Evolutionary conservation across 2,113 vertebrate species (phyloP), one percentile per base, ranked within the genome.

Genomic region (Podarcis cretensis): DNA sequence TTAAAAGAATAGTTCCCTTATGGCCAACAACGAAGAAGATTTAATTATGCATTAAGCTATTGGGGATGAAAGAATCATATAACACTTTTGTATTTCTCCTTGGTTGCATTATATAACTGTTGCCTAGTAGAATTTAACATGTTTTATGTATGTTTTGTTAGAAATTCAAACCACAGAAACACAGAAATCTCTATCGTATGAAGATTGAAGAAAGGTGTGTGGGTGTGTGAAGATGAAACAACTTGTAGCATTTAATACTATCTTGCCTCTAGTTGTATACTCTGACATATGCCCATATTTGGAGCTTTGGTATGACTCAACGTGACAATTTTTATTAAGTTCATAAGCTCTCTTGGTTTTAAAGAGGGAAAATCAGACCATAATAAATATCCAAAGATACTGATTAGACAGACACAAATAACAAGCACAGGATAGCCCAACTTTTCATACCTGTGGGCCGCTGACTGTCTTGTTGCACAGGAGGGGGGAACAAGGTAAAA

Each of bases 31-130:
- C 1, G 81, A 73, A 85, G 20, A 85, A 48, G 76, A 88, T 85
- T 92, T 90, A 91, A 92, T 92, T 84, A 90, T 86, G 37, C 40
- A 73, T 87, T 87, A 86, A 87, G 81, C 48, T 89, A 77, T 69
- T 82, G 75, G 40, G 81, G 40, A 79, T 71, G 43, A 91, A 13
- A 93, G 74, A 77, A 21, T 89, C 68, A 5, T 0, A 57, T 71
- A 90, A 89, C 40, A 66, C 90, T 74, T 63, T 75, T 80, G 85
- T 57, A 78, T 65, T 87, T 40, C 74, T 90, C 84, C 30, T 20
- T 35, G 90, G 83, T 35, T n/a, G 85, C 68, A 75, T 8, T 68
- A 91, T 86, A 87, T 3, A 59, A 40, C 85, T 69, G 30, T 12
- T 68, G 2, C 57, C 37, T 27, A 65, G 9, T 71, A 66, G 37